phyloP scores from a whole-genome alignment of 2,888 invertebrate species.

The Lymantria dispar region DNA sequence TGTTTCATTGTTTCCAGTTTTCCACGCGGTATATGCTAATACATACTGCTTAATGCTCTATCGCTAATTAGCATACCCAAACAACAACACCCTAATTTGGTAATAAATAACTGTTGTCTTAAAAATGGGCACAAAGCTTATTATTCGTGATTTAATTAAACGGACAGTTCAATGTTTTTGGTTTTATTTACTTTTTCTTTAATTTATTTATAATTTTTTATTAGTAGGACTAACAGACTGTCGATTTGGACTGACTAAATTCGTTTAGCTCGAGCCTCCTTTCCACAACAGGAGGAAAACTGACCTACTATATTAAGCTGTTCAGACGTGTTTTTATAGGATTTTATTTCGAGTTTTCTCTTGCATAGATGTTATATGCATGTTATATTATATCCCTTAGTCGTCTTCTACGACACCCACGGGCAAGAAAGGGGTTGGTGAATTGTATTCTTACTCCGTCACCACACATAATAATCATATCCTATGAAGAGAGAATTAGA shows the following conservation, averaged over 20 bases:
- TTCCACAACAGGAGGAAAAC: too few relatives aligned
- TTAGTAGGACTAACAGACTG: neutral
- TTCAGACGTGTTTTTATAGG: too few relatives aligned
- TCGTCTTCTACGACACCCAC: too few relatives aligned
- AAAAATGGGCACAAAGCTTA: neutral
- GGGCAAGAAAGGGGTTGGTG: too few relatives aligned
- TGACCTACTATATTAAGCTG: too few relatives aligned
- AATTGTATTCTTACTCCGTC: too few relatives aligned
- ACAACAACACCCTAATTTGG: neutral
- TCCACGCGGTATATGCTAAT: neutral
- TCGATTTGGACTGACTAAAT: conserved; percentile 6
- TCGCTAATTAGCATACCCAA: neutral
- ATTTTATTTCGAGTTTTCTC: too few relatives aligned
- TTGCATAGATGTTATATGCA: too few relatives aligned
- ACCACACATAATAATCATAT: too few relatives aligned
- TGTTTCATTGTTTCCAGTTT: neutral
- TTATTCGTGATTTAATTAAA: neutral
- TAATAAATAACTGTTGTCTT: neutral
- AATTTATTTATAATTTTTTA: conserved; percentile 2
- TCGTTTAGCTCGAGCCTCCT: conserved; percentile 1
- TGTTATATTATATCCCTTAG: too few relatives aligned
- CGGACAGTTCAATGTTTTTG: neutral
- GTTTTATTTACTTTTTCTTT: neutral
- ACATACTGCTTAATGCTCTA: neutral
- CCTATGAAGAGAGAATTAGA: too few relatives aligned